These are phyloP conservation scores for Papilio machaon DNA, from an alignment of 1,140 invertebrate genomes.

Conservation along the genomic window DNA sequence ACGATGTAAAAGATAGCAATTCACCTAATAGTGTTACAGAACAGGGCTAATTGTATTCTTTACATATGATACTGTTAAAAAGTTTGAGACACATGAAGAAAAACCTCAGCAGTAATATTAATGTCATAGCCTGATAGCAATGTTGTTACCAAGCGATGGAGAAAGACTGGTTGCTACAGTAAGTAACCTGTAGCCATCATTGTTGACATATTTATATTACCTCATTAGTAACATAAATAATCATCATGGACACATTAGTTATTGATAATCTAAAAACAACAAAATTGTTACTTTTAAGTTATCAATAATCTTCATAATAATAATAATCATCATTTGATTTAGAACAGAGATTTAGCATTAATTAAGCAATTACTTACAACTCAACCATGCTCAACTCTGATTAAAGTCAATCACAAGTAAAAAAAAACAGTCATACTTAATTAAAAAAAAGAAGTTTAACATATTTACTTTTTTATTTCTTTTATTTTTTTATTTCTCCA, in stretches of 20 bases:
- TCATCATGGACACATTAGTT: neutral
- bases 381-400: no score
- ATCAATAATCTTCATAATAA: no score
- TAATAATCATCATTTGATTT: neutral
- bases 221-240: neutral
- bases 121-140: no score
- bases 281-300: no score
- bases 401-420: no score
- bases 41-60: neutral
- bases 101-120: no score
- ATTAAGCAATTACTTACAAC: no score
- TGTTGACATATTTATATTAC: neutral
- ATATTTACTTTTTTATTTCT: no score
- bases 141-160: neutral
- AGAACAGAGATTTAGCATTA: neutral
- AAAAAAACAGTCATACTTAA: no score
- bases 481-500: no score
- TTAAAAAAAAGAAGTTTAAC: no score
- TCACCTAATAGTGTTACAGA: neutral
- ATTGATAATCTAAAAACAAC: neutral
- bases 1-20: no score
- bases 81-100: neutral
- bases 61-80: neutral
- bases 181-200: neutral
- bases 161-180: neutral